phyloP scores from a whole-genome alignment of 2,797 vertebrate genomes.

The Gephyroberyx darwinii region DNA sequence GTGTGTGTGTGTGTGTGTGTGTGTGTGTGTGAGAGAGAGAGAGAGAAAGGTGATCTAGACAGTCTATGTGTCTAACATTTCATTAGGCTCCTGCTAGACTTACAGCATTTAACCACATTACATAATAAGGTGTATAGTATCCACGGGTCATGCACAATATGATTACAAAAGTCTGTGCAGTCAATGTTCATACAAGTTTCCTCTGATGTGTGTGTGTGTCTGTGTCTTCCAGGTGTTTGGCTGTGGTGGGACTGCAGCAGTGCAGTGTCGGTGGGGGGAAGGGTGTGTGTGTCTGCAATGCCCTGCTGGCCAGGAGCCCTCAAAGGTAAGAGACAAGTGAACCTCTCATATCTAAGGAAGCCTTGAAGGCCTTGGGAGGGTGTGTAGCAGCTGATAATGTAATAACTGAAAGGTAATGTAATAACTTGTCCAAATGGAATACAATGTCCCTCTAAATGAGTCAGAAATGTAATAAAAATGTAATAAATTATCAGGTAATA shows the following conservation, averaged over 20 bases:
- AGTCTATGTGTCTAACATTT: slow-evolving; percentile 3
- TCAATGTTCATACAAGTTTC: background rate
- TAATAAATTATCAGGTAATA: too few relatives aligned
- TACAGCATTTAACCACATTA: background rate
- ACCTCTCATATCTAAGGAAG: background rate
- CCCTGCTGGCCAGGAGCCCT: slow-evolving; percentile 87
- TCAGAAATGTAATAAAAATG: too few relatives aligned
- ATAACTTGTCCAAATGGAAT: too few relatives aligned
- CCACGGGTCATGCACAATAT: too few relatives aligned
- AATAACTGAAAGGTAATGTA: too few relatives aligned
- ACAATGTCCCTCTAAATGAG: too few relatives aligned
- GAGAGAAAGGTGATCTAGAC: background rate
- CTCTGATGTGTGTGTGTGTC: slow-evolving; percentile 28
- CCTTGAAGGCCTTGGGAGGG: background rate
- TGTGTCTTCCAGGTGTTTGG: slow-evolving; percentile 63
- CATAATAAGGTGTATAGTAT: too few relatives aligned
- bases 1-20: slow-evolving; percentile 14
- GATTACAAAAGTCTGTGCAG: background rate
- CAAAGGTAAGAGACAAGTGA: slow-evolving; percentile 78
- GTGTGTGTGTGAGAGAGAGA: background rate
- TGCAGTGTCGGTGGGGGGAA: slow-evolving; percentile 75
- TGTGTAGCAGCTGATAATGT: background rate
- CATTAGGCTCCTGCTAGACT: background rate
- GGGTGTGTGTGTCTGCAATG: slow-evolving; percentile 81
- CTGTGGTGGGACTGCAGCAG: slow-evolving; percentile 77